phyloP scores from a whole-genome alignment of 35 echinoderm and acorn worm species.

The Patiria miniata region DNA sequence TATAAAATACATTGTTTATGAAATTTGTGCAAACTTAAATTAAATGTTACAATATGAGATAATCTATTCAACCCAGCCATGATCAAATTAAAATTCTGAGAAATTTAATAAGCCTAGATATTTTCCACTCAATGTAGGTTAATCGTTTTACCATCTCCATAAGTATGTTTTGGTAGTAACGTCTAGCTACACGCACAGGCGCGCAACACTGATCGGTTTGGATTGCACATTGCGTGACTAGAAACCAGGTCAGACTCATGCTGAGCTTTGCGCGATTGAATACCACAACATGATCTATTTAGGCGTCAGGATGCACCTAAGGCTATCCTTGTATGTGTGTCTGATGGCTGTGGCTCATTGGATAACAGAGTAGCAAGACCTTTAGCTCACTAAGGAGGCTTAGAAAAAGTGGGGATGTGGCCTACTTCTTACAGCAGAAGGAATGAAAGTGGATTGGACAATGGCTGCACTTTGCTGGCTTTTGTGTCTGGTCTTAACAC shows the following conservation, averaged over 20 bases:
- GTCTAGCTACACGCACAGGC: not conserved
- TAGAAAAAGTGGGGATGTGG: not conserved
- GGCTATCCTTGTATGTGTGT: slow-evolving; percentile 17
- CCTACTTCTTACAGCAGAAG: slow-evolving; percentile 5
- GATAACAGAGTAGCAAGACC: not conserved
- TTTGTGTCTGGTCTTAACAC: slow-evolving; percentile 8
- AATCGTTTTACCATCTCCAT: slow-evolving; percentile 4
- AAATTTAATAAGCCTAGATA: slow-evolving; percentile 7
- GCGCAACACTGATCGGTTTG: not conserved
- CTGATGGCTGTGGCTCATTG: not conserved
- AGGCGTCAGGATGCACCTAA: slow-evolving; percentile 13
- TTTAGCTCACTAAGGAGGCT: not conserved
- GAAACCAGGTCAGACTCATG: slow-evolving; percentile 10
- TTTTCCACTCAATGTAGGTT: not conserved
- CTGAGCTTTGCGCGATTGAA: slow-evolving; percentile 13
- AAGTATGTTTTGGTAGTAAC: slow-evolving; percentile 1
- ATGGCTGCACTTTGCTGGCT: slow-evolving; percentile 4
- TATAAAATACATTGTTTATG: too few species aligned
- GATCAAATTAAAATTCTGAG: slow-evolving; percentile 15
- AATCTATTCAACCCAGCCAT: not conserved
- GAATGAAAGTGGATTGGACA: not conserved
- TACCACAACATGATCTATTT: slow-evolving; percentile 31
- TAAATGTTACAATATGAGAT: not conserved
- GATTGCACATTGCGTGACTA: slow-evolving; percentile 13
- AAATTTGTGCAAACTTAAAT: not conserved